phyloP scores from a whole-genome alignment of 2,113 vertebrate genomes.

The Tragulus kanchil region DNA sequence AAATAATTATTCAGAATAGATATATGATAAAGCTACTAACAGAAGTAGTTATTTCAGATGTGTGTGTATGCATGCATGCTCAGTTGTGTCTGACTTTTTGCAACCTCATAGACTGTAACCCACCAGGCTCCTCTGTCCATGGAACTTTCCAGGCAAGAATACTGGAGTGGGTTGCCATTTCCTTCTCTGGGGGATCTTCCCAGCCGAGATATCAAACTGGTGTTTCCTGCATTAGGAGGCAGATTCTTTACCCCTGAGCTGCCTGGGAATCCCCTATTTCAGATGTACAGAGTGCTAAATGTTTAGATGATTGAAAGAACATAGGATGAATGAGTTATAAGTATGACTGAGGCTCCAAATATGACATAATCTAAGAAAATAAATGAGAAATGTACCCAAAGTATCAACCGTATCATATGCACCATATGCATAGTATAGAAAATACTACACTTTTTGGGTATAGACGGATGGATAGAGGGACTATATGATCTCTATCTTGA shows the following conservation, averaged over 20 bases:
- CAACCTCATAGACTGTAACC: background rate
- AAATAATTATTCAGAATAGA: background rate
- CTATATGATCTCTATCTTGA: background rate
- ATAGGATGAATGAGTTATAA: background rate
- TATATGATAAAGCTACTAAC: background rate
- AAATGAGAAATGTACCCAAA: background rate
- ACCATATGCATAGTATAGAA: background rate
- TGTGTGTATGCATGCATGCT: background rate
- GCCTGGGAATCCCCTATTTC: background rate
- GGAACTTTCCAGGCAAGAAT: background rate
- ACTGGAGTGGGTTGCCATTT: background rate
- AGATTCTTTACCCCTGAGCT: background rate
- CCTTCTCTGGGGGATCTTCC: background rate
- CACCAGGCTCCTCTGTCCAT: background rate
- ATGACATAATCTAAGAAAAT: background rate
- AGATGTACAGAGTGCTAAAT: background rate
- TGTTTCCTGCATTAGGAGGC: background rate
- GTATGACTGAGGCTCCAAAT: background rate
- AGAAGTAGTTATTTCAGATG: background rate
- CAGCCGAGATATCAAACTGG: background rate
- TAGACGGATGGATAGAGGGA: background rate
- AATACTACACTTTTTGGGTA: too few species aligned
- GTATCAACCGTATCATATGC: background rate
- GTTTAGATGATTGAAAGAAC: background rate
- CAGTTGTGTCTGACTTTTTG: background rate